Conservation (phyloP, 2,888 invertebrate species). For the Alcis repandata region DNA sequence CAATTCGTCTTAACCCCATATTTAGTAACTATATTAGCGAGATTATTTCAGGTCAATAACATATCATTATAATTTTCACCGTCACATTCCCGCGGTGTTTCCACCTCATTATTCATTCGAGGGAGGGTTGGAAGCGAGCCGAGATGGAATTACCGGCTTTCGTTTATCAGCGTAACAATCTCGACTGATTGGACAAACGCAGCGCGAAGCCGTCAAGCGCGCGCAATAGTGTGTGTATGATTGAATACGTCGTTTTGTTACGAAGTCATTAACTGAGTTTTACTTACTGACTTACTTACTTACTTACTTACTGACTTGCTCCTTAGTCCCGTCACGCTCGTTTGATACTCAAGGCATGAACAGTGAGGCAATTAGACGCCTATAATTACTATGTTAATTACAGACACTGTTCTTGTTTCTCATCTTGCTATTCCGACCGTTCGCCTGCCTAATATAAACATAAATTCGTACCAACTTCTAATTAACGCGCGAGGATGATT, state of each 20-base stretch:
- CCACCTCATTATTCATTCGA: constrained; percentile 31
- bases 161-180: constrained; percentile 28
- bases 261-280: constrained; percentile 23
- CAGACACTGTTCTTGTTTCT: constrained; percentile 79
- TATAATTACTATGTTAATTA: constrained; percentile 85
- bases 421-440: constrained; percentile 75
- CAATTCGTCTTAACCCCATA: background rate
- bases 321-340: constrained; percentile 72
- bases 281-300: constrained; percentile 29
- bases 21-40: constrained; percentile 27
- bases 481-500: constrained; percentile 73
- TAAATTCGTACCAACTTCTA: constrained; percentile 73
- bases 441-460: constrained; percentile 80
- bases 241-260: constrained; percentile 31
- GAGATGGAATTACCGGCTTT: constrained; percentile 32
- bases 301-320: constrained; percentile 47
- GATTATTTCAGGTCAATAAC: constrained; percentile 25
- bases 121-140: constrained; percentile 26
- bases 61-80: constrained; percentile 26
- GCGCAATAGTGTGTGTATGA: constrained; percentile 4
- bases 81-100: constrained; percentile 22
- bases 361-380: constrained; percentile 82
- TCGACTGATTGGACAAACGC: constrained; percentile 27
- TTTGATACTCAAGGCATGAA: constrained; percentile 82
- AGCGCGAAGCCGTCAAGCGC: constrained; percentile 2